Evolutionary conservation across 92 coral and sea anemone genomes (phyloP).

Genomic region (Palythoa heliodiscus): DNA sequence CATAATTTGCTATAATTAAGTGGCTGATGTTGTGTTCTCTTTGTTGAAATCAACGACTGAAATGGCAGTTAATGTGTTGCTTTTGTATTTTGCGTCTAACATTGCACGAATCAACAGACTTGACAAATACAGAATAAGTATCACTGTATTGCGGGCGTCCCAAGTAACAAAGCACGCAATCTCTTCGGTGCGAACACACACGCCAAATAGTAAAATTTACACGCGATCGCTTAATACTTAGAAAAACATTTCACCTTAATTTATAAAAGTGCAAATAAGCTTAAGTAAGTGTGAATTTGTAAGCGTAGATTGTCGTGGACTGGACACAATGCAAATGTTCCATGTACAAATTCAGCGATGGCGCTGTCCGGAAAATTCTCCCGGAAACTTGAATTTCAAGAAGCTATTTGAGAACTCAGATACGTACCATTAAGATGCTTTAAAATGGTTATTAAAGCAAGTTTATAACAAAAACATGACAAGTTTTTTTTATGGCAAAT

Average conservation of each 20-base stretch:
- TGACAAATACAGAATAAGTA: conserved; percentile 41
- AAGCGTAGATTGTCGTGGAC: conserved; percentile 9
- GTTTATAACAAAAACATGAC: conserved; percentile 92
- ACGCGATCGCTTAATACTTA: conserved; percentile 29
- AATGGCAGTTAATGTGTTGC: conserved; percentile 74
- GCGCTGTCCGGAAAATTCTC: conserved; percentile 68
- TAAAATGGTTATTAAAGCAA: conserved; percentile 84
- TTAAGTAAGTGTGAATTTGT: conserved; percentile 4
- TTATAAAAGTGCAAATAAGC: conserved; percentile 7
- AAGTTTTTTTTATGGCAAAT: conserved; percentile 71
- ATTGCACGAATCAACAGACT: conserved; percentile 54
- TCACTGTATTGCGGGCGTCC: conserved; percentile 21
- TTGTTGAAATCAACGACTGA: conserved; percentile 72
- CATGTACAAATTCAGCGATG: conserved; percentile 35
- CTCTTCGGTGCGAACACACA: conserved; percentile 20
- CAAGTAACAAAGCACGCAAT: conserved; percentile 38
- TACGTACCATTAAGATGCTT: conserved; percentile 73
- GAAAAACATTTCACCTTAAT: conserved; percentile 20
- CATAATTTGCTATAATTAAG: conserved; percentile 95
- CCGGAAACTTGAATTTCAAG: conserved; percentile 70
- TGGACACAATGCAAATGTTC: conserved; percentile 49
- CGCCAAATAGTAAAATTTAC: conserved; percentile 28
- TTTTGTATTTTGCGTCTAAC: conserved; percentile 58
- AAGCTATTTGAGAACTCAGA: conserved; percentile 54
- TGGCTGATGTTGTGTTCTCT: conserved; percentile 73